Evolutionary conservation across 2,888 invertebrate species (phyloP), one percentile per base, ranked within the genome.

Genomic region (Aspidapion aeneum): DNA sequence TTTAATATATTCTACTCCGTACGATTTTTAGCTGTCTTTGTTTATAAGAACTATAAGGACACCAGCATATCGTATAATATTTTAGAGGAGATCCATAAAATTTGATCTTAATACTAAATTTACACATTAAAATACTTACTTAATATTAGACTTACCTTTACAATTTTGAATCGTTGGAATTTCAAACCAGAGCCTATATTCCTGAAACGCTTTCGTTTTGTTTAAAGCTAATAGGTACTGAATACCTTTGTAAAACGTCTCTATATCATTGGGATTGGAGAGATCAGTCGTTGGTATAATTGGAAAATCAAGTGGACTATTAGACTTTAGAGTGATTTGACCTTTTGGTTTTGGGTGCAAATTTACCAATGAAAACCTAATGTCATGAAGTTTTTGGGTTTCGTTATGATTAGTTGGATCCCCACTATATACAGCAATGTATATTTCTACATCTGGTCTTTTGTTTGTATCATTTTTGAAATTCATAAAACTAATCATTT

Each of bases 251-350:
- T 79, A 73, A 61, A 79, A 73, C 1, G 77, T 75, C 63, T 71
- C 74, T 1, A 78, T 65, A 64, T 80, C 80, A 82, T 86, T 68
- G 81, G 83, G 81, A 72, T 88, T 84, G 0, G 86, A 83, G 74
- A 94, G 86, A 77, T 95, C 97, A 75, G 91, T 91, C 0, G 93
- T 90, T 68, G 92, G 85, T 60, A 94, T 83, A n/a, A 85, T 79
- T 0, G 94, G 93, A 71, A 88, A 85, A 0, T 86, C 83, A 69
- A 85, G 84, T 0, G 93, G 92, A 76, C 93, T 86, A 62, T 81
- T 86, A 12, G 87, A 89, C 72, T 83, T 84, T n/a, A 95, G 81
- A 76, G 81, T 82, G 0, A 91, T 77, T 64, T 85, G 81, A 0
- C 91, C 91, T 68, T 83, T 82, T n/a, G 90, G 90, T 73, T 86